A percentile compares a stretch with the other conserved stretches of the same genome.
Evolutionary conservation across 2,113 vertebrate species (phyloP).

Genomic region (Paraplagusia blochii): DNA sequence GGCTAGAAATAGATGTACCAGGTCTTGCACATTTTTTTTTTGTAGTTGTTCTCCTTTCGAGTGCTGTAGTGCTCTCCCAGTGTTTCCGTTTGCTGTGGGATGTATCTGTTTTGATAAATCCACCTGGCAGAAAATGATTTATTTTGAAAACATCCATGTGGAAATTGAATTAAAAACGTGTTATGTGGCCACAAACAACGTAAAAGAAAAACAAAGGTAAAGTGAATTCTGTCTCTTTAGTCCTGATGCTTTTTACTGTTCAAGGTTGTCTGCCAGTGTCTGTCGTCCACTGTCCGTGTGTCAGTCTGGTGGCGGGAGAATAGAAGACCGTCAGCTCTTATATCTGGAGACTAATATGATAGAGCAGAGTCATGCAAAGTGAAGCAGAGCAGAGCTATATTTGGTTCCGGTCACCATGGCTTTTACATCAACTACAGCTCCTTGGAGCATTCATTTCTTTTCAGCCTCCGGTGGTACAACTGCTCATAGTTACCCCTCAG

Average conservation of each 20-base stretch:
- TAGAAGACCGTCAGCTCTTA: constrained; percentile 19
- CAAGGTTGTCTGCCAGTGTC: constrained; percentile 25
- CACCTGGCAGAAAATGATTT: constrained; percentile 10
- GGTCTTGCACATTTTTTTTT: constrained; percentile 58
- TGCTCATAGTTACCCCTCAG: constrained; percentile 44
- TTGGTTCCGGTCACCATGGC: constrained; percentile 53
- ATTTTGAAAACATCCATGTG: too few species aligned
- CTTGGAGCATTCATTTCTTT: constrained; percentile 51
- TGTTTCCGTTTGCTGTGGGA: constrained; percentile 23
- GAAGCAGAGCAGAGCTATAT: constrained; percentile 56
- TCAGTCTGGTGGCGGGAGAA: constrained; percentile 31
- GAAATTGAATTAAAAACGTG: neutral
- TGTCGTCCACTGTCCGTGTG: constrained; percentile 18
- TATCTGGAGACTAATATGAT: constrained; percentile 56
- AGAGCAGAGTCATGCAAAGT: constrained; percentile 46
- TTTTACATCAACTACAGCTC: constrained; percentile 55
- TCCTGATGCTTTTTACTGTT: constrained; percentile 13
- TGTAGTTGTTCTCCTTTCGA: constrained; percentile 22
- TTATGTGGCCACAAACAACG: neutral
- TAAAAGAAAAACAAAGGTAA: constrained; percentile 3
- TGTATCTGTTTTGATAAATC: constrained; percentile 28
- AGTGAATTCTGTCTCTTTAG: constrained; percentile 1
- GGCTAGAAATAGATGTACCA: constrained; percentile 74
- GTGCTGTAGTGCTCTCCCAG: constrained; percentile 15
- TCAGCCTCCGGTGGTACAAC: constrained; percentile 51